These are phyloP conservation scores for Yponomeuta plumbellus DNA, from an alignment of 2,888 invertebrate genomes.

Conservation along the genomic window DNA sequence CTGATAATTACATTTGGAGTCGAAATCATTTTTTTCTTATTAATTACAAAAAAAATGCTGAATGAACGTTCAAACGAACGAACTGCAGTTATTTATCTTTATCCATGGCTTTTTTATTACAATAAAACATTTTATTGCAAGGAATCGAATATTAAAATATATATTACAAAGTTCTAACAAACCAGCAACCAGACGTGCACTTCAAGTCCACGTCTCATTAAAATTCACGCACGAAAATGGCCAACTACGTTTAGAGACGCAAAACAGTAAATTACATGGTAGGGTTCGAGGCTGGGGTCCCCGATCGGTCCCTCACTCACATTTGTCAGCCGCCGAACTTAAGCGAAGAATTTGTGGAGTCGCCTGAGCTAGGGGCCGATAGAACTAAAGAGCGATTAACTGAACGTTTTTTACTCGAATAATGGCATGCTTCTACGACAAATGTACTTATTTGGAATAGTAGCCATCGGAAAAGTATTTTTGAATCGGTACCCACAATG, in stretches of 20 bases:
- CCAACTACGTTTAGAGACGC: background rate
- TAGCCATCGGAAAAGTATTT: too few relatives aligned
- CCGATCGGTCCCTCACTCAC: constrained; percentile 15
- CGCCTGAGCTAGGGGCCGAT: constrained; percentile 46
- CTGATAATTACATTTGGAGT: too few relatives aligned
- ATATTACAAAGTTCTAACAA: background rate
- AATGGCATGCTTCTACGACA: background rate
- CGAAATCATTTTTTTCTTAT: too few relatives aligned
- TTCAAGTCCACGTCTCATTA: background rate
- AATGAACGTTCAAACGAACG: too few relatives aligned
- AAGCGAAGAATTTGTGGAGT: constrained; percentile 56
- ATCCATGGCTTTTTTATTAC: too few relatives aligned
- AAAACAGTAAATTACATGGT: constrained; percentile 2
- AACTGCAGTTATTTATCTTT: too few relatives aligned
- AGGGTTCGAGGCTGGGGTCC: background rate
- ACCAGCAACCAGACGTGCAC: constrained; percentile 36
- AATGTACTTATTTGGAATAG: background rate
- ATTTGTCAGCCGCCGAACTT: constrained; percentile 56
- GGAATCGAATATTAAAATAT: background rate
- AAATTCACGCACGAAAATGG: background rate
- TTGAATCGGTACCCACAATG: too few relatives aligned
- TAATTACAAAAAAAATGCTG: too few relatives aligned
- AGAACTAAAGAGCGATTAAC: constrained; percentile 15
- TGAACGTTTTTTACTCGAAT: constrained; percentile 4
- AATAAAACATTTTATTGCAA: too few relatives aligned